Base-by-base conservation (phyloP, 2,888 invertebrate species). In the Lasioglossum oenotherae region DNA sequence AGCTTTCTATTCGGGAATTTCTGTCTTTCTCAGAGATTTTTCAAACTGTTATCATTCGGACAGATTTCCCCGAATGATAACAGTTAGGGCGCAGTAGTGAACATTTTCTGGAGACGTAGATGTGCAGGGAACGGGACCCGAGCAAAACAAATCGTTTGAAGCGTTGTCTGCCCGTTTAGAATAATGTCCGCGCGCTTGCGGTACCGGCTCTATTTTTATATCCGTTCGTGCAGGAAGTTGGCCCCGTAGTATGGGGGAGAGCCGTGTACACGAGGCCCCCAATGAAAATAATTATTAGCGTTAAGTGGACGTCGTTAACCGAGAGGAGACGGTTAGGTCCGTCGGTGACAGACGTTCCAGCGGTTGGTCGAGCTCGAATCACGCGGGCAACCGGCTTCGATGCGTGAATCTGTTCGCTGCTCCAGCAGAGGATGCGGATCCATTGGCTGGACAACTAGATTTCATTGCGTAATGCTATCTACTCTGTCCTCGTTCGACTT, bases 221-320 rank as follows among this genome's bases (percentile, higher is more conserved):
- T 94, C 94, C 94, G 94, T 93, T 94, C 93, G 92, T 93, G 94
- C 94, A 94, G 94, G 94, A 94, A 94, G 94, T 94, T 92, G 92
- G 91, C 92, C 91, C 91, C 91, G 93, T 92, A 88, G 88, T 89
- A 90, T 93, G 91, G 93, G 92, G 93, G 93, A 92, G 89, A 78
- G 89, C 86, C 86, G 87, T 89, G 91, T 92, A 90, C 90, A 87
- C 90, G 92, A 92, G 89, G 92, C 90, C 91, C 94, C 94, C 95
- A 94, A 95, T 94, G 94, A 93, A 95, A 94, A 95, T 95, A 95
- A 95, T 95, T 94, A 95, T 95, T 95, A 94, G 93, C 94, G 94
- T 94, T 94, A 95, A 95, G 95, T 94, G 95, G 94, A 93, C 93
- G 93, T 94, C 93, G 94, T 94, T 94, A 94, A 92, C 89, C 90